phyloP scores from a whole-genome alignment of 2,797 vertebrate species.

The Gymnodraco acuticeps region DNA sequence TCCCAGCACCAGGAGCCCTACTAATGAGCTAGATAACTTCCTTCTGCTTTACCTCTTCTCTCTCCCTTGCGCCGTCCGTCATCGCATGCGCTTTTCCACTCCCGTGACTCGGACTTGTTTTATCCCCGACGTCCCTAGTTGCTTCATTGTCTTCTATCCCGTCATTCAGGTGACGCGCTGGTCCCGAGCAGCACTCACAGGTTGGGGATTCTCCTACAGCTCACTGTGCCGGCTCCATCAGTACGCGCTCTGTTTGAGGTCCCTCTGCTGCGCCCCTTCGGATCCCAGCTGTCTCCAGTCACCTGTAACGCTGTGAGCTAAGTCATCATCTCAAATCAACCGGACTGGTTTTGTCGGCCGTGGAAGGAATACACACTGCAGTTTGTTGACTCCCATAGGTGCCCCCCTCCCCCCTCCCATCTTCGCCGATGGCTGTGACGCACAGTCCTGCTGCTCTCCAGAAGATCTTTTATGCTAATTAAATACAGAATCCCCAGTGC shows the following conservation, averaged over 20 bases:
- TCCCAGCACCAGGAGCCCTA: slow-evolving; percentile 40
- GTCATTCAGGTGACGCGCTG: slow-evolving; percentile 71
- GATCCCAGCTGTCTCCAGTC: slow-evolving; percentile 71
- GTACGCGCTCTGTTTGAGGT: slow-evolving; percentile 28
- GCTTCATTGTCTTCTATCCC: slow-evolving; percentile 79
- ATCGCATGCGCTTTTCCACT: slow-evolving; percentile 76
- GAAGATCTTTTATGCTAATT: slow-evolving; percentile 88
- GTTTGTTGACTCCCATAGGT: slow-evolving; percentile 82
- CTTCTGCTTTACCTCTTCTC: slow-evolving; percentile 74
- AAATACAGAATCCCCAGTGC: slow-evolving; percentile 77
- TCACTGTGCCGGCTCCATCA: slow-evolving; percentile 43
- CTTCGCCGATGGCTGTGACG: slow-evolving; percentile 84
- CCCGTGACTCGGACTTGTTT: slow-evolving; percentile 69
- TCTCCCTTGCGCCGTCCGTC: slow-evolving; percentile 71
- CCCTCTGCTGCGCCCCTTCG: slow-evolving; percentile 40
- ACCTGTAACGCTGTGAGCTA: slow-evolving; percentile 76
- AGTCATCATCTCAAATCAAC: slow-evolving; percentile 74
- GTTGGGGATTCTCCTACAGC: slow-evolving; percentile 61
- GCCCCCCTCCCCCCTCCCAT: slow-evolving; percentile 57
- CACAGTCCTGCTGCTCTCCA: slow-evolving; percentile 84
- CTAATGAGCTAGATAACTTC: slow-evolving; percentile 71
- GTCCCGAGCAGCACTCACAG: slow-evolving; percentile 57
- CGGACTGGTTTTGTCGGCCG: slow-evolving; percentile 74
- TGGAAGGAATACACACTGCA: slow-evolving; percentile 77
- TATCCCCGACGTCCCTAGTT: slow-evolving; percentile 69